Evolutionary conservation across 2,888 invertebrate species (phyloP).

Genomic region (Trissolcus brochymenae): DNA sequence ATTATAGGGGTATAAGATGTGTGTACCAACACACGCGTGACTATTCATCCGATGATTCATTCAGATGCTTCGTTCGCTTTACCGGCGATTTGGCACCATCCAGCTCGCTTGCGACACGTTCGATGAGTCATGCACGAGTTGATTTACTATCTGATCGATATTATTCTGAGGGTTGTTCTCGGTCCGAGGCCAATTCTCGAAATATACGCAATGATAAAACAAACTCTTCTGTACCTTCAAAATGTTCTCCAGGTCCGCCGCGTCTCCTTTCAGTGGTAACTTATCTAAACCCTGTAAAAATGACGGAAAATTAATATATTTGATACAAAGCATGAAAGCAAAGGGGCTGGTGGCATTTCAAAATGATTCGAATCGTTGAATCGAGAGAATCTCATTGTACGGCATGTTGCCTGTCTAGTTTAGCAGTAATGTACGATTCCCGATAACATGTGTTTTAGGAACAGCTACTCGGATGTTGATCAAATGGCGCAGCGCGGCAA

Average conservation of each 20-base stretch:
- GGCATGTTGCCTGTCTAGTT: conserved; percentile 20
- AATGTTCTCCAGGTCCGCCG: conserved; percentile 28
- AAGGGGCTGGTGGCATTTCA: too few species aligned
- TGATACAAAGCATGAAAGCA: too few species aligned
- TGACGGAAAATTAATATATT: conserved; percentile 4
- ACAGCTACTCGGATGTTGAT: conserved; percentile 44
- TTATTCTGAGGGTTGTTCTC: conserved; percentile 8
- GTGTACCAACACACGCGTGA: conserved; percentile 6
- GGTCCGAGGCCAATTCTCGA: too few species aligned
- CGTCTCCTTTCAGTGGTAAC: conserved; percentile 19
- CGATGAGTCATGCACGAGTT: conserved; percentile 44
- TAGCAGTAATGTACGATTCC: conserved; percentile 33
- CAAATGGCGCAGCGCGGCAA: conserved; percentile 25
- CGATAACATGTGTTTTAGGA: conserved; percentile 42
- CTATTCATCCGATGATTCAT: conserved; percentile 37
- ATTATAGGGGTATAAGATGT: conserved; percentile 34
- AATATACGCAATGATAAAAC: neutral
- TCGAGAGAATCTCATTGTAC: neutral
- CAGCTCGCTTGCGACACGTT: conserved; percentile 20
- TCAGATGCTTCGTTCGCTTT: conserved; percentile 25
- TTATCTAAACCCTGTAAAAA: conserved; percentile 32
- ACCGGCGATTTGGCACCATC: conserved; percentile 26
- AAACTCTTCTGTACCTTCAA: conserved; percentile 18
- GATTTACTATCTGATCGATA: conserved; percentile 48
- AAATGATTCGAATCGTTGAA: too few species aligned